Conservation (phyloP, 2,113 vertebrate species). For the Oreochromis niloticus region DNA sequence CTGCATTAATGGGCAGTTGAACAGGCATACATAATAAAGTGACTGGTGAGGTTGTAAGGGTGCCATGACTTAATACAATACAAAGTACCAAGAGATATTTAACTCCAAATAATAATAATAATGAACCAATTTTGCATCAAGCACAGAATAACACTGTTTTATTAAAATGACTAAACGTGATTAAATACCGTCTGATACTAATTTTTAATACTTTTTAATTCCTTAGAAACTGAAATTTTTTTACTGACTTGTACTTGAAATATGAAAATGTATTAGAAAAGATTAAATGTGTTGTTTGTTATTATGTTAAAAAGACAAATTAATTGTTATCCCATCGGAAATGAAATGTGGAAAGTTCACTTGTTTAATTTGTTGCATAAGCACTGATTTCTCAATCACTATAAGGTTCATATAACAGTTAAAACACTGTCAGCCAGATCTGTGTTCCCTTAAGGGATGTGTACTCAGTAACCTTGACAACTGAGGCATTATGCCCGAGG, state of each 20-base stretch:
- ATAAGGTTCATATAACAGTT: neutral
- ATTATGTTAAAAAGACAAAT: neutral
- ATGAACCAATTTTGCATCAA: neutral
- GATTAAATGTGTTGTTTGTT: neutral
- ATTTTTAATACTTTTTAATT: neutral
- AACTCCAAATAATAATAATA: neutral
- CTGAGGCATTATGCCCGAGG: constrained; percentile 12
- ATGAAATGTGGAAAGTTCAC: neutral
- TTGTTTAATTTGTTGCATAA: neutral
- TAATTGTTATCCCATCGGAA: neutral
- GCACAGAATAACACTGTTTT: neutral
- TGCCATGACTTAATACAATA: neutral
- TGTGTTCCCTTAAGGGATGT: neutral
- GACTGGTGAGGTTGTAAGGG: neutral
- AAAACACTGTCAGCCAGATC: neutral
- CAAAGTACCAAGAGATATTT: neutral
- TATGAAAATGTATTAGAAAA: neutral
- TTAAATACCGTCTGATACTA: neutral
- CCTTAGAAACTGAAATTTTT: neutral
- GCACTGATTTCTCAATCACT: neutral
- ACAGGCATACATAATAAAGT: neutral
- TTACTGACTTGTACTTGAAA: neutral
- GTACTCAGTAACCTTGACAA: constrained; percentile 27
- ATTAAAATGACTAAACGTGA: neutral
- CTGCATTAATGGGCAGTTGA: neutral